These are phyloP conservation scores for Paedocypris sp. DNA, from an alignment of 2,113 vertebrate genomes.

Conservation along the genomic window DNA sequence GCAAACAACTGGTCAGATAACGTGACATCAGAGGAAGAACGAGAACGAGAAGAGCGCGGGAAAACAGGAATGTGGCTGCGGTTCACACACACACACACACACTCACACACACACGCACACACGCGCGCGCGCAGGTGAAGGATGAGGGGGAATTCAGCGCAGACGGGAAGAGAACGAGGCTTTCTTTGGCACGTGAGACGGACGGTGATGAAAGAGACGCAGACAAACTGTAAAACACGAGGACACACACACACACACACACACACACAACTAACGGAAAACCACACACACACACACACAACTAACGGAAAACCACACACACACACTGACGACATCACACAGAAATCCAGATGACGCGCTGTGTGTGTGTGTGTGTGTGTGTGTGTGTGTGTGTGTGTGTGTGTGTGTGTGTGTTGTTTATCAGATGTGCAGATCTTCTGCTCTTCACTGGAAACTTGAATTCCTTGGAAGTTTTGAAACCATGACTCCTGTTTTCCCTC, in stretches of 20 bases:
- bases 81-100: conserved; percentile 24
- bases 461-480: conserved; percentile 12
- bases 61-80: conserved; percentile 27
- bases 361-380: background rate
- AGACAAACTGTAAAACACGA: conserved; percentile 26
- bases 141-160: no score
- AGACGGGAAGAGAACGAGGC: no score
- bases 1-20: conserved; percentile 6
- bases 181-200: no score
- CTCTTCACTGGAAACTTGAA: conserved; percentile 9
- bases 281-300: conserved; percentile 19
- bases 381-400: background rate
- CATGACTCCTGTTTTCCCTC: background rate
- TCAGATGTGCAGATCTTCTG: background rate
- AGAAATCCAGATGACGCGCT: no score
- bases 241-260: conserved; percentile 29
- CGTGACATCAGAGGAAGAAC: background rate
- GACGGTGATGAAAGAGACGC: no score
- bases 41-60: background rate
- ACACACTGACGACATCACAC: background rate
- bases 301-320: background rate
- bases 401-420: background rate
- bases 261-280: background rate
- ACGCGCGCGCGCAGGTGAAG: background rate
- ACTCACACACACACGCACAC: conserved; percentile 34